phyloP scores from a whole-genome alignment of 2,888 invertebrate genomes.

The Metalampra italica region DNA sequence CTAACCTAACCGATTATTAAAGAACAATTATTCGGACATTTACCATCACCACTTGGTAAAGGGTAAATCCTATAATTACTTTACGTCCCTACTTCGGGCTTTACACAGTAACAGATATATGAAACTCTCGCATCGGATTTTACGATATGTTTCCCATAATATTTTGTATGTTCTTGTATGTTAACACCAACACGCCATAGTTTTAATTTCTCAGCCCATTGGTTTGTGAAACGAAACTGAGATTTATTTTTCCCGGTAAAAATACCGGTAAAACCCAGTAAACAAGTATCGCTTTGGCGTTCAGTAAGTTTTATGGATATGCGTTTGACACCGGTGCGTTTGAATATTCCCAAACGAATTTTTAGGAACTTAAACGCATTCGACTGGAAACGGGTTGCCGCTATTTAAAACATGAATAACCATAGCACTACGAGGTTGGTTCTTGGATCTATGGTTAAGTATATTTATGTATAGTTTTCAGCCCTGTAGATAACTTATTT shows the following conservation, averaged over 20 bases:
- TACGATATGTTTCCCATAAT: neutral
- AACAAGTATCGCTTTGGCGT: neutral
- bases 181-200: constrained; percentile 11
- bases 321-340: neutral
- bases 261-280: neutral
- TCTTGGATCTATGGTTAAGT: no score
- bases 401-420: no score
- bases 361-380: neutral
- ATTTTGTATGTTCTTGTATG: neutral
- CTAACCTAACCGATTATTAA: no score
- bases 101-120: no score
- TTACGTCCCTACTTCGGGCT: no score
- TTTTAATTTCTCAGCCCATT: constrained; percentile 42
- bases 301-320: neutral
- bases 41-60: neutral
- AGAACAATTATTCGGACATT: neutral
- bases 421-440: no score
- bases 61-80: no score
- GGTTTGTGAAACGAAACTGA: constrained; percentile 37
- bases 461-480: no score
- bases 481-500: no score
- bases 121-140: neutral
- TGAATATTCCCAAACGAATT: neutral
- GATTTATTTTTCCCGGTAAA: constrained; percentile 20
- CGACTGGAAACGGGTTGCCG: no score